Conservation (phyloP, 2,113 vertebrate species). For the Charadrius vociferus region DNA sequence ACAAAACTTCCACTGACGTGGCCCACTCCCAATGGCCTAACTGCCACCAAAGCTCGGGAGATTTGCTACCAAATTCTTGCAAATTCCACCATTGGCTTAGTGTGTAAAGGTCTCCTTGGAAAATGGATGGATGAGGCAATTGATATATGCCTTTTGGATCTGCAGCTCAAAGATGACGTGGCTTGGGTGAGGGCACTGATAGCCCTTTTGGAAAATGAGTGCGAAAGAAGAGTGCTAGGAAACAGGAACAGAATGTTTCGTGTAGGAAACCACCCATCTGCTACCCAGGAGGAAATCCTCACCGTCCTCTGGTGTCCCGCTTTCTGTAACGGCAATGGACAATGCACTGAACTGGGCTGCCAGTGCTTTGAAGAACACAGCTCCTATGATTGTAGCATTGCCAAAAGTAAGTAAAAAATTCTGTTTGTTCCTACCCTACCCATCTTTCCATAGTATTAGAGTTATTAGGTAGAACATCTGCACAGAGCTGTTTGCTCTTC, state of each 20-base stretch:
- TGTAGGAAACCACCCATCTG: not conserved
- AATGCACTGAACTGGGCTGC: constrained; percentile 77
- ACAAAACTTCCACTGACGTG: constrained; percentile 54
- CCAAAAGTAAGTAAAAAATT: constrained; percentile 75
- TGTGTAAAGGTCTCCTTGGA: constrained; percentile 76
- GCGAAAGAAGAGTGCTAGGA: constrained; percentile 78
- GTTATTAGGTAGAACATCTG: constrained; percentile 62
- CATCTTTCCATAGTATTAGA: constrained; percentile 41
- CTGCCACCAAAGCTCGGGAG: constrained; percentile 73
- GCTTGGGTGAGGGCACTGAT: constrained; percentile 74
- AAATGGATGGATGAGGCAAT: constrained; percentile 77
- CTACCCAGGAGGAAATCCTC: constrained; percentile 51
- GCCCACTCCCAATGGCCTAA: constrained; percentile 80
- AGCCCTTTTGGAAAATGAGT: constrained; percentile 84
- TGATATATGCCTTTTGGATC: constrained; percentile 79
- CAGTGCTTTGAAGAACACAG: constrained; percentile 74
- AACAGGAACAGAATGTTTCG: constrained; percentile 39
- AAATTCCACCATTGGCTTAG: constrained; percentile 76
- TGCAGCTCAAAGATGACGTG: constrained; percentile 83
- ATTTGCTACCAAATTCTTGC: constrained; percentile 75
- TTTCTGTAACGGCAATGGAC: constrained; percentile 76
- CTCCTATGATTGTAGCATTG: constrained; percentile 78
- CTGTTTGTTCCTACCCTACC: constrained; percentile 34
- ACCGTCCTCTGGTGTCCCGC: constrained; percentile 74
- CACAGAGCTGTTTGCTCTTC: constrained; percentile 67